Base-by-base conservation (phyloP, 2,888 invertebrate genomes). In the Drosophila nr. perissopoda region DNA sequence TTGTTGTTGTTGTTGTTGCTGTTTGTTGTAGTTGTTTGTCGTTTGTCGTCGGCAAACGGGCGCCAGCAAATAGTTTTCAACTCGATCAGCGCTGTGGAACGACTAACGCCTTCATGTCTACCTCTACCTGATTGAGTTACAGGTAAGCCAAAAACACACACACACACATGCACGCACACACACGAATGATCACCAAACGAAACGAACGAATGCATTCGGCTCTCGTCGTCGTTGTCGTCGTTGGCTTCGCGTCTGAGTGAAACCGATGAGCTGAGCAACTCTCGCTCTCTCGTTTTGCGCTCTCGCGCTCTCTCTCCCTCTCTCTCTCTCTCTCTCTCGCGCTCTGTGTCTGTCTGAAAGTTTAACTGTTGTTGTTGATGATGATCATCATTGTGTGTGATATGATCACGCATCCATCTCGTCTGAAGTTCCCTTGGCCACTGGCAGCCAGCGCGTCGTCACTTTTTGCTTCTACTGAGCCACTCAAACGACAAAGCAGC, bases 81-180 rank as follows among this genome's bases (percentile, higher is more conserved):
- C 93, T 93, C 93, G 93, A 93, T 92, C 93, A 93, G 92, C 91
- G 93, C 93, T 92, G 92, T 91, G 89, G 93, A 93, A 93, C 93
- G 92, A 93, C 93, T 93, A 93, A 93, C 92, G 93, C 93, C 93
- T 93, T 89, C 91, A 92, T 93, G 93, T 93, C 93, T 93, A 92
- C 92, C 93, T 93, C 93, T 93, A 92, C 93, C 93, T 93, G 92
- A 91, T 92, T 92, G 93, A 91, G 90, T 90, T 81, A 87, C 89
- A 79, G 82, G 79, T 79, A 79, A 66, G 57, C 57, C 57, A 46
- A 42, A 57, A 72, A 65, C 51, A 56, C 61, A 57, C 70, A 69
- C 64, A 69, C 80, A 36, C 60, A 34, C 36, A 33, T 21, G 0
- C 16, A 49, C 25, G 34, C 29, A 18, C 8, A 29, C 27, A 38